Evolutionary conservation across 2,113 vertebrate species (phyloP).

Genomic region (Scatophagus argus): DNA sequence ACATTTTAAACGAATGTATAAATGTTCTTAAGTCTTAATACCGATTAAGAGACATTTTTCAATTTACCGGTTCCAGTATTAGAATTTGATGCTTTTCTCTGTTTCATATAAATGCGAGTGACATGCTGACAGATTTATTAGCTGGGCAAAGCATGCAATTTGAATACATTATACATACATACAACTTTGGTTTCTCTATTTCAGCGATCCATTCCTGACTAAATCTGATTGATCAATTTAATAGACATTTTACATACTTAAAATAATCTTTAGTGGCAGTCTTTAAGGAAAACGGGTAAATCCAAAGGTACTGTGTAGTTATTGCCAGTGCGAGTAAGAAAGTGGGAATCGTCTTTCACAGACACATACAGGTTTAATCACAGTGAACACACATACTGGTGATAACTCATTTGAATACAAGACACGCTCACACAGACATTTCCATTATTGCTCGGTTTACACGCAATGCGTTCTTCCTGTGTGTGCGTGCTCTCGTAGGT

Average conservation of each 20-base stretch:
- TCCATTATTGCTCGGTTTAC: slow-evolving; percentile 1
- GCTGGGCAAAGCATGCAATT: neutral
- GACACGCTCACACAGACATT: neutral
- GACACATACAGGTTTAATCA: neutral
- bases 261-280: neutral
- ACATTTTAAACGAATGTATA: neutral
- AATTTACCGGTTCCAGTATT: neutral
- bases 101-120: neutral
- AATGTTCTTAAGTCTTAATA: neutral
- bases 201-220: too few species aligned
- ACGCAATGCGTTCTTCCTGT: neutral
- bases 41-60: neutral
- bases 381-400: neutral
- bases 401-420: neutral
- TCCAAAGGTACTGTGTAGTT: neutral
- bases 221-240: neutral
- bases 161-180: neutral
- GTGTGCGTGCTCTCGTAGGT: neutral
- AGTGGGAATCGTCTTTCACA: neutral
- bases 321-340: neutral
- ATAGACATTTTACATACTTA: neutral
- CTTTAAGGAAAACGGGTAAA: neutral
- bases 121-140: neutral
- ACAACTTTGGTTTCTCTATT: neutral
- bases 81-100: neutral